phyloP scores from a whole-genome alignment of 2,888 invertebrate species.

The Agrochola circellaris region DNA sequence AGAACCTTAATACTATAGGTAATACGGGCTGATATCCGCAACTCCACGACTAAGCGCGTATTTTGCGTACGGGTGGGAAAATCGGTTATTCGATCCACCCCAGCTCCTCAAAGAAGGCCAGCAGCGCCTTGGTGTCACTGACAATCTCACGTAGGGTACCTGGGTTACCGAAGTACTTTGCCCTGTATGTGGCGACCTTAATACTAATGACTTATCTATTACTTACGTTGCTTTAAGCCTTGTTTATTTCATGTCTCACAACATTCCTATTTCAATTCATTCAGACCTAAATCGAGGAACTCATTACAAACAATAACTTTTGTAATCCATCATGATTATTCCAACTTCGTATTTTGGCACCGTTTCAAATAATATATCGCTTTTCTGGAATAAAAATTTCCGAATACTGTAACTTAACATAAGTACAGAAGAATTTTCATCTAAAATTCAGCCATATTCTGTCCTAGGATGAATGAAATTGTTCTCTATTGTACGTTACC shows the following conservation, averaged over 20 bases:
- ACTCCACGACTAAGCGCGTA: too few relatives aligned
- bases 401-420: slow-evolving; percentile 16
- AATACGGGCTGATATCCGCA: too few relatives aligned
- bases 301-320: slow-evolving; percentile 53
- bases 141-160: too few relatives aligned
- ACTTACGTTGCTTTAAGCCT: neutral
- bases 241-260: slow-evolving; percentile 13
- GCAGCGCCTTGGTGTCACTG: too few relatives aligned
- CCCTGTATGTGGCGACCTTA: too few relatives aligned
- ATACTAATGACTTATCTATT: slow-evolving; percentile 12
- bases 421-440: neutral
- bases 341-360: slow-evolving; percentile 55
- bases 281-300: slow-evolving; percentile 22
- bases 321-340: slow-evolving; percentile 60
- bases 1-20: neutral
- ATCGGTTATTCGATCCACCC: too few relatives aligned
- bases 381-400: slow-evolving; percentile 30
- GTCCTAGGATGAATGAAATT: neutral
- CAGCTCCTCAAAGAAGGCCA: too few relatives aligned
- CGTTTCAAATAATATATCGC: slow-evolving; percentile 51
- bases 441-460: neutral
- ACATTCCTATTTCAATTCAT: slow-evolving; percentile 14
- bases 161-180: too few relatives aligned
- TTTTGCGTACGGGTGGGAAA: too few relatives aligned
- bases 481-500: neutral